Percentiles rank a stretch among this genome's conserved stretches.
These are phyloP conservation scores for Phymatocera aterrima DNA, from an alignment of 2,888 invertebrate genomes.

Conservation along the genomic window DNA sequence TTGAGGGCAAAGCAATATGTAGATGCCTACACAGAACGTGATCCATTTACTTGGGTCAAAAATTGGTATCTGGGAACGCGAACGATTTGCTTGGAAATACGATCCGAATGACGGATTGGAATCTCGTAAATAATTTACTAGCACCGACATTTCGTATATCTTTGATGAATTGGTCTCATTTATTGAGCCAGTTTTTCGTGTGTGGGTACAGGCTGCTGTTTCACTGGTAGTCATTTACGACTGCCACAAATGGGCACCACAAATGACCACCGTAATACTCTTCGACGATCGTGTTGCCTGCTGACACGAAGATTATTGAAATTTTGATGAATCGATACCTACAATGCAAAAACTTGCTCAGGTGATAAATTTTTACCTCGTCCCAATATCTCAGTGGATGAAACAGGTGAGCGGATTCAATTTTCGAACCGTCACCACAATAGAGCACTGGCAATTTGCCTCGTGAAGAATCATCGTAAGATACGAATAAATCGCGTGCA, in stretches of 20 bases:
- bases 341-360: not conserved
- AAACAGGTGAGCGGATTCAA: not conserved
- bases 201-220: conserved; percentile 16
- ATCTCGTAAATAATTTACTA: conserved; percentile 1
- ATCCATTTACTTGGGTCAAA: not conserved
- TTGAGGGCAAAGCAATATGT: not conserved
- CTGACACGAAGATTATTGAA: conserved; percentile 30
- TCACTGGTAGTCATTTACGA: conserved; percentile 25
- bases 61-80: not conserved
- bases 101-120: conserved; percentile 9
- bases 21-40: not conserved
- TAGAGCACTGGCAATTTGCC: not conserved
- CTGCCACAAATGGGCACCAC: conserved; percentile 32
- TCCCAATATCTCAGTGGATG: not conserved
- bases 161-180: conserved; percentile 19
- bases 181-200: conserved; percentile 13
- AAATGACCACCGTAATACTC: conserved; percentile 11
- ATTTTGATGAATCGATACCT: conserved; percentile 18
- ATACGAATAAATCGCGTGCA: not conserved
- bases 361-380: not conserved
- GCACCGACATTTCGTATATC: conserved; percentile 14
- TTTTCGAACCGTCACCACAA: not conserved
- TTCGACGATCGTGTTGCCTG: conserved; percentile 1
- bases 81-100: not conserved
- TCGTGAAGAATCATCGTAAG: not conserved